Conservation (phyloP, 2,888 invertebrate genomes). For the Archaeoteleia sp. region DNA sequence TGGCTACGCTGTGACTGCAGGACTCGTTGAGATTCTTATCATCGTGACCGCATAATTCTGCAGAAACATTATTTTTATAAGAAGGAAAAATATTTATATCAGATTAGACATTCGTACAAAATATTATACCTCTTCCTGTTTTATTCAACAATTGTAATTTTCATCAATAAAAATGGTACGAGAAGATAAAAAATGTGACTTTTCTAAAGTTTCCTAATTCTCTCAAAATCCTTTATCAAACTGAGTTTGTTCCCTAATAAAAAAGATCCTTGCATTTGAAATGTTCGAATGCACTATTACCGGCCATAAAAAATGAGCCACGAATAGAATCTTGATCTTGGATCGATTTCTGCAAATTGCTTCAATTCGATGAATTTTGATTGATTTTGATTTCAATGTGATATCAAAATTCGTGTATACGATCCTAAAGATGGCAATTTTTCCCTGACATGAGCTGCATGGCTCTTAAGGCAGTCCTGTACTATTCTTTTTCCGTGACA, state of each 20-base stretch:
- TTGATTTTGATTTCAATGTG: too few species aligned
- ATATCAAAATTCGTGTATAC: slow-evolving; percentile 24
- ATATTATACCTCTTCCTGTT: slow-evolving; percentile 14
- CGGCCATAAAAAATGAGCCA: slow-evolving; percentile 17
- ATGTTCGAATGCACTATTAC: slow-evolving; percentile 22
- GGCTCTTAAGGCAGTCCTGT: slow-evolving; percentile 30
- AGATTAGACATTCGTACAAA: slow-evolving; percentile 38
- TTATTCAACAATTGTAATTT: too few species aligned
- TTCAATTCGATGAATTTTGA: too few species aligned
- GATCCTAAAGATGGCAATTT: slow-evolving; percentile 6
- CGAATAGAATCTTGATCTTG: neutral
- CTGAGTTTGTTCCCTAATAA: too few species aligned
- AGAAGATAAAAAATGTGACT: slow-evolving; percentile 3
- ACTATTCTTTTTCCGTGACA: slow-evolving; percentile 40
- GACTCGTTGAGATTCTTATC: slow-evolving; percentile 62
- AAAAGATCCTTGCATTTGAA: too few species aligned
- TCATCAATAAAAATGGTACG: too few species aligned
- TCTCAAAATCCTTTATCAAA: too few species aligned
- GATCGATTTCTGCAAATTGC: slow-evolving; percentile 28
- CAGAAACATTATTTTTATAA: slow-evolving; percentile 65
- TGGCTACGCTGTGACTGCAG: slow-evolving; percentile 24
- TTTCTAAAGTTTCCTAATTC: slow-evolving; percentile 5
- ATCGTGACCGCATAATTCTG: slow-evolving; percentile 63
- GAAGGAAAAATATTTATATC: slow-evolving; percentile 63
- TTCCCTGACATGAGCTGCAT: slow-evolving; percentile 9